Evolutionary conservation across 2,888 invertebrate species (phyloP).

Genomic region (Dioctria linearis): DNA sequence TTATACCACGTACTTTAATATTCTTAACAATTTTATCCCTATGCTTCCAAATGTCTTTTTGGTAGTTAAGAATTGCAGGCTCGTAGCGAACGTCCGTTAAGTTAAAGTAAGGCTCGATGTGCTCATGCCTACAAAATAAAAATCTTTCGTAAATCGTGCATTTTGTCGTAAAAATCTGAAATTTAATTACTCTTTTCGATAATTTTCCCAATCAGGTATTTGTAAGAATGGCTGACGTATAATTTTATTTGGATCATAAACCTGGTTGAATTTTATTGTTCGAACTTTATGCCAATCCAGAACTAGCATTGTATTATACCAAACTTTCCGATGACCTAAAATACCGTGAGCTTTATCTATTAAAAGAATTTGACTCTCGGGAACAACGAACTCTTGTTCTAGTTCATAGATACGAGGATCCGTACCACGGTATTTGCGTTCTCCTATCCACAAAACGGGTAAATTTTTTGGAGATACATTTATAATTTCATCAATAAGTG

Average conservation of each 20-base stretch:
- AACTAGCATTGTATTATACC: conserved; percentile 66
- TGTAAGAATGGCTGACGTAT: conserved; percentile 63
- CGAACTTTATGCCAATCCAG: conserved; percentile 66
- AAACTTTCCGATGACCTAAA: conserved; percentile 66
- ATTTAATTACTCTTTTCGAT: conserved; percentile 4
- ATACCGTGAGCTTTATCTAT: conserved; percentile 66
- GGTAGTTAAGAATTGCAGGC: conserved; percentile 19
- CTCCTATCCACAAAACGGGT: conserved; percentile 69
- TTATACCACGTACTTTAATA: conserved; percentile 36
- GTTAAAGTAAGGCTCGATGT: conserved; percentile 36
- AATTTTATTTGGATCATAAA: conserved; percentile 67
- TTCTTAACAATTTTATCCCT: conserved; percentile 50
- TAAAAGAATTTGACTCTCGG: conserved; percentile 66
- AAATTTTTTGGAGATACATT: conserved; percentile 63
- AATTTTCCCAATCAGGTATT: conserved; percentile 54
- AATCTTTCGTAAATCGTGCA: too few species aligned
- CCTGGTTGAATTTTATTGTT: conserved; percentile 61
- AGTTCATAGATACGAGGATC: conserved; percentile 65
- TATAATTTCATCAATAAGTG: conserved; percentile 66
- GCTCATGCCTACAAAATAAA: conserved; percentile 35
- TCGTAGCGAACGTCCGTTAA: conserved; percentile 30
- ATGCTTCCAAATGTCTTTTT: conserved; percentile 52
- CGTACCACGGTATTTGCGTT: conserved; percentile 67
- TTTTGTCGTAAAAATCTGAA: neutral
- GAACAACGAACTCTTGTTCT: conserved; percentile 67